Conservation (phyloP, 2,888 invertebrate genomes). For the Campopleginae sp. region DNA sequence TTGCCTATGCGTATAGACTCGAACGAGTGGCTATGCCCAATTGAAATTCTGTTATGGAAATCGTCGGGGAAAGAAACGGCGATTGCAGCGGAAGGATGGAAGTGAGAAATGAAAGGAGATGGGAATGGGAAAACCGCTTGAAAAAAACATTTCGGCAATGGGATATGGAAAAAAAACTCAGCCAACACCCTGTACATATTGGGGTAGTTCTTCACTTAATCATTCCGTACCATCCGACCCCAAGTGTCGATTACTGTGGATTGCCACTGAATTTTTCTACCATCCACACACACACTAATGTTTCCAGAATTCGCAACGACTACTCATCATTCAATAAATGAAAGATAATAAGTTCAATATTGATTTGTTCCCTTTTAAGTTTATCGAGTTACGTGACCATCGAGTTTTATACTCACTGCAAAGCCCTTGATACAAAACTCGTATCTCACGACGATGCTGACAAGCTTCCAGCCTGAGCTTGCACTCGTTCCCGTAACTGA, state of each 20-base stretch:
- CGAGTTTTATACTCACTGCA: constrained; percentile 89
- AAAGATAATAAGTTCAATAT: background rate
- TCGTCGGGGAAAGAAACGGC: constrained; percentile 29
- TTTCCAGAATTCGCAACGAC: background rate
- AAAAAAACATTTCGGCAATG: background rate
- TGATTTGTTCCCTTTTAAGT: background rate
- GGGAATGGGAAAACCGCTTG: background rate
- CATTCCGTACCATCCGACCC: background rate
- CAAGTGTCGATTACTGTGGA: background rate
- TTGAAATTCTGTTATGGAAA: constrained; percentile 57
- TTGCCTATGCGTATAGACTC: background rate
- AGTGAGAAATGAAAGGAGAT: background rate
- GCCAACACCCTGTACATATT: background rate
- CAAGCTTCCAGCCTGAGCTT: constrained; percentile 92
- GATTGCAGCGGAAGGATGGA: background rate
- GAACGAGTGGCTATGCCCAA: constrained; percentile 33
- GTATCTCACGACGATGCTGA: constrained; percentile 90
- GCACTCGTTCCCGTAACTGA: constrained; percentile 93
- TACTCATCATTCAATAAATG: background rate
- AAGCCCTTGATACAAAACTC: constrained; percentile 91
- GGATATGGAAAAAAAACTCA: background rate
- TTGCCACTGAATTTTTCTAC: background rate
- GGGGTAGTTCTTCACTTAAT: background rate
- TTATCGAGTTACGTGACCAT: background rate
- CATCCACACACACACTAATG: background rate